A percentile compares a stretch with the other conserved stretches of the same genome.
phyloP scores from a whole-genome alignment of 2,797 vertebrate genomes.

The Mionectes olivaceus region DNA sequence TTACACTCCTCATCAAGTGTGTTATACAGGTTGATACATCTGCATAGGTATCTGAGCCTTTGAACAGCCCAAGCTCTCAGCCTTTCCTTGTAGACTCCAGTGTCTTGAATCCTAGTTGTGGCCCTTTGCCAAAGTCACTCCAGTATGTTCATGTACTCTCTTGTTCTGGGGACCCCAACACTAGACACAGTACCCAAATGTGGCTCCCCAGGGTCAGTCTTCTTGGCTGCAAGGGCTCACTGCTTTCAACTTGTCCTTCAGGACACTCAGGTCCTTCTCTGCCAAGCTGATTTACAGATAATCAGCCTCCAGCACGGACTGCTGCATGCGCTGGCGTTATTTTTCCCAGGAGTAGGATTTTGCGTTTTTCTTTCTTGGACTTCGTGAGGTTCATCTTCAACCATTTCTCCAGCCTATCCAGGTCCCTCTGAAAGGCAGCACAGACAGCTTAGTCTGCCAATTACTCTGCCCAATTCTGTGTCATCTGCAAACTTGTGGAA shows the following conservation, averaged over 20 bases:
- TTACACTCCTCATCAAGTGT: neutral
- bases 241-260: neutral
- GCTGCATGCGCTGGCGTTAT: accelerated
- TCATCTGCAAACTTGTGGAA: neutral
- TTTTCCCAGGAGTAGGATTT: neutral
- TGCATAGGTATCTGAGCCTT: neutral
- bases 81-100: neutral
- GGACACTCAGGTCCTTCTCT: neutral
- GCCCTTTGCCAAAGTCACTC: neutral
- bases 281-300: neutral
- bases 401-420: neutral
- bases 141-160: neutral
- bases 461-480: neutral
- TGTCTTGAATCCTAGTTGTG: neutral
- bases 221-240: neutral
- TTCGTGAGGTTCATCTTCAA: neutral
- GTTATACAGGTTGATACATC: neutral
- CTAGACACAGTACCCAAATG: neutral
- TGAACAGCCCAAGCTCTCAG: neutral
- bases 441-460: neutral
- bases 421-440: neutral
- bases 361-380: neutral
- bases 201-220: neutral
- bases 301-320: neutral
- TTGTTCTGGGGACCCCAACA: neutral